These are phyloP conservation scores for Drosophila sordidapex DNA, from an alignment of 2,888 invertebrate genomes.

Conservation along the genomic window DNA sequence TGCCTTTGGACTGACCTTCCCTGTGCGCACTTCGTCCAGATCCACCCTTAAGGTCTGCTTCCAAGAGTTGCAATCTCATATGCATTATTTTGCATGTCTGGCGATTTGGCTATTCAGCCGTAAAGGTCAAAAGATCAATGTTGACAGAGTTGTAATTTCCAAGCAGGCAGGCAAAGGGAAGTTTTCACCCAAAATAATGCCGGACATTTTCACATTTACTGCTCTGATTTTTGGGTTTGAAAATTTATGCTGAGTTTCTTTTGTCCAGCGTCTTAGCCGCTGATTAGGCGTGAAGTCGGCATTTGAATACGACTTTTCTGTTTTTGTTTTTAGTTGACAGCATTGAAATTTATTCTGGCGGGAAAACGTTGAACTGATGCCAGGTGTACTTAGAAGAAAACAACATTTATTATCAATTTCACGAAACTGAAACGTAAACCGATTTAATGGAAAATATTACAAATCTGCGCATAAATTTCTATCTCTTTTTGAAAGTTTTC, in stretches of 20 bases:
- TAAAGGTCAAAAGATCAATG: conserved; percentile 82
- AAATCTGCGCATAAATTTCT: background rate
- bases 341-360: conserved; percentile 55
- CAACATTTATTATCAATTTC: background rate
- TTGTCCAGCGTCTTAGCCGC: conserved; percentile 58
- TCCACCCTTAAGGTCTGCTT: conserved; percentile 60
- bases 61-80: conserved; percentile 59
- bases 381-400: conserved; percentile 24
- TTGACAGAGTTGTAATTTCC: conserved; percentile 64
- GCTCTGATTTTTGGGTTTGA: conserved; percentile 65
- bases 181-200: conserved; percentile 43
- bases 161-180: conserved; percentile 9
- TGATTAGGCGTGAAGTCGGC: conserved; percentile 79
- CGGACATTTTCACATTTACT: conserved; percentile 47
- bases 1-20: conserved; percentile 8
- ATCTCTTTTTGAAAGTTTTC: fast-evolving
- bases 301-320: conserved; percentile 65
- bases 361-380: conserved; percentile 40
- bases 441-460: background rate
- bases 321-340: conserved; percentile 33
- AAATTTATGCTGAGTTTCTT: conserved; percentile 62
- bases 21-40: conserved; percentile 61
- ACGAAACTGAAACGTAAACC: background rate
- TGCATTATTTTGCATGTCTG: conserved; percentile 81
- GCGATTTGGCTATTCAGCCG: conserved; percentile 77